Percentiles rank a stretch among this genome's conserved stretches.
phyloP scores from a whole-genome alignment of 2,797 vertebrate species.

The Falco novaeseelandiae region DNA sequence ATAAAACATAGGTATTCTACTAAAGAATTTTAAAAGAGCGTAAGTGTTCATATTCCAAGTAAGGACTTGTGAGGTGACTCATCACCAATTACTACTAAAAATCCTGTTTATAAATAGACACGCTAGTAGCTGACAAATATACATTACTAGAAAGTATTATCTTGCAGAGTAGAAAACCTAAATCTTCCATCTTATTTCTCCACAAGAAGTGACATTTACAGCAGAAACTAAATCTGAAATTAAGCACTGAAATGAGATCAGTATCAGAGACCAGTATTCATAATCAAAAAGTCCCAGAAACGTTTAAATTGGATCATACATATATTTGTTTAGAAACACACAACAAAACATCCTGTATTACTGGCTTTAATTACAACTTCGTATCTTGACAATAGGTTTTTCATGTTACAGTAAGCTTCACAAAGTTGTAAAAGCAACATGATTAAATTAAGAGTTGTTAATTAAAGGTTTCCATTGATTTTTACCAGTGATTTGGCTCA shows the following conservation, averaged over 20 bases:
- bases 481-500: neutral
- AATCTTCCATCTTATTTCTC: neutral
- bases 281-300: neutral
- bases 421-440: neutral
- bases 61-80: neutral
- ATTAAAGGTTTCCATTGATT: constrained; percentile 4
- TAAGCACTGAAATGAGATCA: neutral
- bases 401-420: neutral
- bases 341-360: neutral
- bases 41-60: neutral
- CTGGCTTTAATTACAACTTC: neutral
- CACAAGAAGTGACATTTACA: neutral
- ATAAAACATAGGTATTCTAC: neutral
- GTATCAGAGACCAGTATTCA: neutral
- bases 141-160: neutral
- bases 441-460: neutral
- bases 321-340: neutral
- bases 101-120: neutral
- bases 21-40: neutral
- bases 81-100: neutral
- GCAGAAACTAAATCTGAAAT: neutral
- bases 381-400: neutral
- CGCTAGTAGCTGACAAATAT: neutral
- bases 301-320: neutral
- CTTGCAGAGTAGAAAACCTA: neutral